These are phyloP conservation scores for Dasyprocta punctata DNA, from an alignment of 2,113 vertebrate genomes.

Conservation along the genomic window DNA sequence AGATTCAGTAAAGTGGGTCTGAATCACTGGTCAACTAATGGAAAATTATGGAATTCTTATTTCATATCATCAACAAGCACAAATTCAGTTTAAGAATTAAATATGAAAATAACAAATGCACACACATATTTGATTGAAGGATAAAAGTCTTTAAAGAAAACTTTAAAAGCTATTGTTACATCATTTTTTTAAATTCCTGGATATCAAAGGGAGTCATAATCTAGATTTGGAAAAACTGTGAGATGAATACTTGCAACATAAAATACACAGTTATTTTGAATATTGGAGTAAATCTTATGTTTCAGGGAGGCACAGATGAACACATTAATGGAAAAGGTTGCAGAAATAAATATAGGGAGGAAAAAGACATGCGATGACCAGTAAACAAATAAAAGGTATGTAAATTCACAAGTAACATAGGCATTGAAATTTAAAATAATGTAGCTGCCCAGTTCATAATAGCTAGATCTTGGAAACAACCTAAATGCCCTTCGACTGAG, in stretches of 20 bases:
- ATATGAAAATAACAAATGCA: constrained; percentile 10
- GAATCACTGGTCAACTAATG: background rate
- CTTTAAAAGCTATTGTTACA: background rate
- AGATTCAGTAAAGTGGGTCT: background rate
- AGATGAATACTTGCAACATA: background rate
- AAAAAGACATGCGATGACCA: background rate
- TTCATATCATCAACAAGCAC: background rate
- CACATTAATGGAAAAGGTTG: background rate
- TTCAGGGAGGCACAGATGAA: constrained; percentile 2
- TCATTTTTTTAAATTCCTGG: constrained; percentile 5
- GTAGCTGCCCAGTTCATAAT: no score
- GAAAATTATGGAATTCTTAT: constrained; percentile 29
- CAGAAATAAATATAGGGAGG: background rate
- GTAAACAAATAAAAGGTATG: background rate
- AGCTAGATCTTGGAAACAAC: no score
- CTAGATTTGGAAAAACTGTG: background rate
- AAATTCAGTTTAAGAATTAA: constrained; percentile 37
- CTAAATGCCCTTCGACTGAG: no score
- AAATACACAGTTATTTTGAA: background rate
- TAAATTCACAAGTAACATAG: background rate
- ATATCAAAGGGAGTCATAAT: background rate
- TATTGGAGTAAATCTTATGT: background rate
- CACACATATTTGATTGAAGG: background rate
- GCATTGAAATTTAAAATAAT: background rate
- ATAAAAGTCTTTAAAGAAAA: constrained; percentile 12